Evolutionary conservation across 2,888 invertebrate genomes (phyloP), one percentile per base, ranked within the genome.

Genomic region (Nebria salina): DNA sequence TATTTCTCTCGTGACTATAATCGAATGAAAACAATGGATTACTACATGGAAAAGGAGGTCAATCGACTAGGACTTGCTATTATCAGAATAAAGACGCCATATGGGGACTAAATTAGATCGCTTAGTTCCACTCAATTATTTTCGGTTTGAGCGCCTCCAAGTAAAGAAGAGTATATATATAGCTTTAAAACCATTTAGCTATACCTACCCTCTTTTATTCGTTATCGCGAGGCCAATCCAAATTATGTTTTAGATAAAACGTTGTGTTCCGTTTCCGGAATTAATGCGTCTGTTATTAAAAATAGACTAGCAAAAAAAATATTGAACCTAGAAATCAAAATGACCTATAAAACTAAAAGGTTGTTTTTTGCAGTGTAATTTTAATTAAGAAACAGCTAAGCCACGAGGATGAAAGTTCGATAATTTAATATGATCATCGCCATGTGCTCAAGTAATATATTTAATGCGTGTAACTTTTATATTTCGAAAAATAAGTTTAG

Each of bases 1-100:
- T 11, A 25, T 26, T 25, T 70, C 25, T 13, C 26, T 70, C 5
- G 26, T 70, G 70, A 70, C 70, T 26, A 70, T 70, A 70, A 34
- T 70, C 34, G 34, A 70, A 70, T 26, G 70, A 70, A 73, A 34
- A 78, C 78, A 78, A 78, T 78, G 73, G 73, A 72, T 73, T 72
- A 66, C 73, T 42, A 78, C 78, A 78, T 65, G 78, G 65, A 78
- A 78, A 78, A 78, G 78, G 78, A 78, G 78, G 78, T 65, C 78
- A 65, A 54, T 54, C 78, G 13, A 42, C 73, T 73, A 73, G 42
- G 15, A 26, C 34, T 34, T 34, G 26, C 70, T 34, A 34, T 70
- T 70, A 70, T 34, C 26, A 34, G 26, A 70, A 3, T 25, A 34
- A 70, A 70, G 70, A 70, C 70, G 70, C 70, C 70, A 70, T 25